Base-by-base conservation (phyloP, 2,113 vertebrate genomes). In the Cyprinus carpio region DNA sequence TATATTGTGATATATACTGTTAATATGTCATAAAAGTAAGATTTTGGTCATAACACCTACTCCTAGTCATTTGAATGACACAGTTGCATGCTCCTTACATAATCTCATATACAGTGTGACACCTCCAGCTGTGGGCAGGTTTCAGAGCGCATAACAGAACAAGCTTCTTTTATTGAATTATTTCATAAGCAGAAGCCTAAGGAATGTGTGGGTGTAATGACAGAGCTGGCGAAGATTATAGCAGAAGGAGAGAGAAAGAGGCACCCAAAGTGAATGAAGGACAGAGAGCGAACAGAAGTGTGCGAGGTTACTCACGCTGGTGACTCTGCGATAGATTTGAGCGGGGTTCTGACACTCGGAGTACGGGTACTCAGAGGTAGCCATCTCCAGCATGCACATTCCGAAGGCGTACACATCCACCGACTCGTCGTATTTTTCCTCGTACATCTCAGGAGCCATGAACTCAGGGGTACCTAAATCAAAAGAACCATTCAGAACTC, bases 321-420 rank as follows among this genome's bases (percentile, higher is more conserved):
- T 99, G 84, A 99, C 98, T 84, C 98, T 94, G 71, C 96, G 96
- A 96, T 99, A 99, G 95, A 99, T 99, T 96, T 99, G 98, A 1
- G 98, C 98, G 6, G 98, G 98, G 79, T 99, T 99, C 89, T 99
- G 98, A 93, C 98, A 99, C 92, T 99, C 98, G 15, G 97, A 99
- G 93, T 99, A 99, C 71, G 98, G 98, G 91, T 99, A 99, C 88
- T 99, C 98, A 31, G 98, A 99, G 1, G 98, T 99, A 85, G 98
- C 98, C 98, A 99, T 99, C 96, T 99, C 98, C 94, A 99, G 94
- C 98, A 99, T 99, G 91, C 98, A 99, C 98, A 99, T 99, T 88
- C 98, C 98, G 91, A 99, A 99, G 93, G 98, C 98, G 92, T 99
- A 99, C 23, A 99, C 98, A 64, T 99, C 98, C 89, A 99, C 98